phyloP scores from a whole-genome alignment of 2,113 vertebrate genomes.

The Tautogolabrus adspersus region DNA sequence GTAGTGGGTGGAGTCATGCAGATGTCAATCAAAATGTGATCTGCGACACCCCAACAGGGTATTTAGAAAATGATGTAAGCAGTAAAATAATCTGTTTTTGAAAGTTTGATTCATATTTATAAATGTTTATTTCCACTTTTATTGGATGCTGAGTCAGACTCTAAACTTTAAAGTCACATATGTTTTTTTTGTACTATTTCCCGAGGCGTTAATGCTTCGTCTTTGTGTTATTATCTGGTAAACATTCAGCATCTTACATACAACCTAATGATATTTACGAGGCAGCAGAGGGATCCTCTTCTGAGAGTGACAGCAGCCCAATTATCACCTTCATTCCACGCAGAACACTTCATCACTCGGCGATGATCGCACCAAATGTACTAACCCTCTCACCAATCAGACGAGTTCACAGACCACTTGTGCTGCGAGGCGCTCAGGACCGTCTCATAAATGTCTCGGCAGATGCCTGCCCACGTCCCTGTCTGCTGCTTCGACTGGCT shows the following conservation, averaged over 20 bases:
- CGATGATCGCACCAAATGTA: constrained; percentile 57
- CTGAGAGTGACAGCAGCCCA: constrained; percentile 32
- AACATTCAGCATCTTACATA: constrained; percentile 11
- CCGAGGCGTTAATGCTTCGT: too few species aligned
- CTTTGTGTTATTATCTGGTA: not conserved
- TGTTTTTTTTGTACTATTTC: too few species aligned
- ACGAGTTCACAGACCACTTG: constrained; percentile 68
- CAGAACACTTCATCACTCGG: constrained; percentile 50
- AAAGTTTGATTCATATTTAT: too few species aligned
- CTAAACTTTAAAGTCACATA: too few species aligned
- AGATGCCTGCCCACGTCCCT: constrained; percentile 72
- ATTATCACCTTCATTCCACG: constrained; percentile 62
- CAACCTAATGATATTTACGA: constrained; percentile 29
- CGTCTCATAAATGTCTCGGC: constrained; percentile 65
- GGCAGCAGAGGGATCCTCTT: constrained; percentile 26
- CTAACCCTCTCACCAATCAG: constrained; percentile 52
- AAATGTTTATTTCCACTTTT: too few species aligned
- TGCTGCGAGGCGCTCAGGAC: constrained; percentile 56
- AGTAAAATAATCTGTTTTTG: too few species aligned
- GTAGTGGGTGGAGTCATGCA: too few species aligned
- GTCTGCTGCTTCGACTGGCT: constrained; percentile 60
- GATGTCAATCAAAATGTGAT: too few species aligned
- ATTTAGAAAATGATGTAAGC: too few species aligned
- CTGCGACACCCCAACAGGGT: too few species aligned
- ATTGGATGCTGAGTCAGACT: too few species aligned